These are phyloP conservation scores for Gymnorhina tibicen DNA, from an alignment of 2,113 vertebrate species.

Conservation along the genomic window DNA sequence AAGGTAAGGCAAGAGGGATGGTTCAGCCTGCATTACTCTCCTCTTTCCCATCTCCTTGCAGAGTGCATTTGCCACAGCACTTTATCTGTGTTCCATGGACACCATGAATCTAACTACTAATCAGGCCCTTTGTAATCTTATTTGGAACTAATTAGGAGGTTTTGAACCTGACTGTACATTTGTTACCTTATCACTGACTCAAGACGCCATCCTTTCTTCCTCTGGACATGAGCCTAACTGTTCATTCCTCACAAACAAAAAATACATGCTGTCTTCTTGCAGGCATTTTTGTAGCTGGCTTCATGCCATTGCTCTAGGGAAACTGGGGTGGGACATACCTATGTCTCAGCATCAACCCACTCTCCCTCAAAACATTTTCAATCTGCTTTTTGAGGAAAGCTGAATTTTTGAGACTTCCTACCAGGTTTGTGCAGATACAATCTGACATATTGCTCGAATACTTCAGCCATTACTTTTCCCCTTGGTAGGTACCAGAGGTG, in stretches of 20 bases:
- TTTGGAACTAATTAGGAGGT: not conserved
- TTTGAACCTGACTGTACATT: not conserved
- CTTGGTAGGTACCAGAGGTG: not conserved
- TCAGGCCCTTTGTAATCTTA: not conserved
- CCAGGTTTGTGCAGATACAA: not conserved
- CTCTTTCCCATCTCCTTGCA: not conserved
- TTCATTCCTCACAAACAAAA: not conserved
- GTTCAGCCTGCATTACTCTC: not conserved
- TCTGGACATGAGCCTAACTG: not conserved
- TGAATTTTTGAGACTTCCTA: not conserved
- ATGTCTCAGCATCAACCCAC: not conserved
- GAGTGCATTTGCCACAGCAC: not conserved
- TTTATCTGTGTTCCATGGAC: not conserved
- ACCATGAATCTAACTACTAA: not conserved
- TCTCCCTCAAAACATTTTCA: not conserved
- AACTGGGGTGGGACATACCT: not conserved
- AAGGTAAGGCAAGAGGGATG: not conserved
- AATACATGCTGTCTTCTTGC: not conserved
- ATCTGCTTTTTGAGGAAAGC: not conserved
- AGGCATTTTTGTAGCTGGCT: not conserved
- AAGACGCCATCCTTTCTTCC: not conserved
- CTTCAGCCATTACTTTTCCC: not conserved
- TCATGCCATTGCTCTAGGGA: not conserved
- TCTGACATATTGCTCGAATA: rapidly evolving
- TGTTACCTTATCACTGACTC: not conserved